Evolutionary conservation across 2,113 vertebrate species (phyloP), one percentile per base, ranked within the genome.

Genomic region (Anguilla japonica): DNA sequence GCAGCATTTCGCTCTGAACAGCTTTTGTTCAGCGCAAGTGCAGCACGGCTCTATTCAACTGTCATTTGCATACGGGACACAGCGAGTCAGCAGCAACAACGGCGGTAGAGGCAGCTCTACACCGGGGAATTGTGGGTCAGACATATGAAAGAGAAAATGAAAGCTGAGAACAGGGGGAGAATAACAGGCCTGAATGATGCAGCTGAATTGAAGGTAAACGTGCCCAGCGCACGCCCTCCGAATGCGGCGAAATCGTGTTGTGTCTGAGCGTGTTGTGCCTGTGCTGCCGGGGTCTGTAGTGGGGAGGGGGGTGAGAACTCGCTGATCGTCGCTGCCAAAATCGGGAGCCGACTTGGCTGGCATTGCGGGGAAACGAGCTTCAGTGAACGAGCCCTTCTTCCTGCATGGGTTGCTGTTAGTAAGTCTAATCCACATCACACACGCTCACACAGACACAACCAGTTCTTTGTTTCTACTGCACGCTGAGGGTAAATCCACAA

Each of bases 131-230:
- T 88, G 87, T 90, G 91, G 91, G 90, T 86, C 88, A 57, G 80
- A 84, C 60, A 80, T 81, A 60, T 87, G 87, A 92, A 93, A 93
- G 67, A 84, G 92, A 93, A 93, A 93, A 91, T 89, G 91, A 93
- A 93, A 93, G 87, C 88, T 85, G 88, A 63, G 41, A 18, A 40
- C 15, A 1, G 6, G 79, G 83, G 39, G 20, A 84, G 81, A 63
- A 29, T 2, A 26, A 18, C 60, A 56, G 82, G 67, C 82, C 53
- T 22, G 81, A 34, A 56, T 87, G 86, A 87, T 88, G 82, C 86
- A 87, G 90, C 89, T 81, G n/a, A 89, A 84, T n/a, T 88, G 79
- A 86, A 91, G 91, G 90, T 91, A 90, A 90, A 89, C 40, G n/a
- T 9, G 71, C 53, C 15, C 41, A 4, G 1, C 41, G 9, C 14